Conservation (phyloP, 2,888 invertebrate genomes). For the Aelia acuminata region DNA sequence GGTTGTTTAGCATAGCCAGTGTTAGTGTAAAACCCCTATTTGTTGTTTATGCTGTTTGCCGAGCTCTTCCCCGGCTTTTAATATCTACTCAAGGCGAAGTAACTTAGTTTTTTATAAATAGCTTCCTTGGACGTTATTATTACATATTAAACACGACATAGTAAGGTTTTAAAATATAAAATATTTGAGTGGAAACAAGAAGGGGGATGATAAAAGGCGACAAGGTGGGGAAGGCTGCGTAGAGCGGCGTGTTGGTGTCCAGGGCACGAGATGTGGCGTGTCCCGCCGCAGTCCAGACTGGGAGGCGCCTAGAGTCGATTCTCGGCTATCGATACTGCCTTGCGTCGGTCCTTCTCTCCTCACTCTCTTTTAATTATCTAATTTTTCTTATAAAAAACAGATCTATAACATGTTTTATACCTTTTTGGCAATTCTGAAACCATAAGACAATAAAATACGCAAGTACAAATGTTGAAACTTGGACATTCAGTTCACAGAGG, state of each 20-base stretch:
- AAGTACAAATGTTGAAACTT: too few relatives aligned
- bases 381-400: neutral
- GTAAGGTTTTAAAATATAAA: neutral
- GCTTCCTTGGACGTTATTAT: too few relatives aligned
- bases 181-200: neutral
- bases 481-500: too few relatives aligned
- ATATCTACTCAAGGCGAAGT: too few relatives aligned
- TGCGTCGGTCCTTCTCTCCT: neutral
- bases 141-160: too few relatives aligned
- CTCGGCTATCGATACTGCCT: neutral
- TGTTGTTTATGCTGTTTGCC: too few relatives aligned
- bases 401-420: neutral
- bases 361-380: neutral
- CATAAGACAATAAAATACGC: too few relatives aligned
- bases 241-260: neutral
- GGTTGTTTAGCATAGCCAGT: too few relatives aligned
- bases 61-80: too few relatives aligned
- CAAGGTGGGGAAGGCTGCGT: neutral
- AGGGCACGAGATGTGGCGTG: slow-evolving; percentile 43
- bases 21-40: too few relatives aligned
- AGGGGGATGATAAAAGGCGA: neutral
- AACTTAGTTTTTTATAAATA: too few relatives aligned
- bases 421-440: neutral
- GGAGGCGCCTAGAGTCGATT: neutral
- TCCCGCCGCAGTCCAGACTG: slow-evolving; percentile 1